These are phyloP conservation scores for Apamea monoglypha DNA, from an alignment of 2,888 invertebrate genomes.

Conservation along the genomic window DNA sequence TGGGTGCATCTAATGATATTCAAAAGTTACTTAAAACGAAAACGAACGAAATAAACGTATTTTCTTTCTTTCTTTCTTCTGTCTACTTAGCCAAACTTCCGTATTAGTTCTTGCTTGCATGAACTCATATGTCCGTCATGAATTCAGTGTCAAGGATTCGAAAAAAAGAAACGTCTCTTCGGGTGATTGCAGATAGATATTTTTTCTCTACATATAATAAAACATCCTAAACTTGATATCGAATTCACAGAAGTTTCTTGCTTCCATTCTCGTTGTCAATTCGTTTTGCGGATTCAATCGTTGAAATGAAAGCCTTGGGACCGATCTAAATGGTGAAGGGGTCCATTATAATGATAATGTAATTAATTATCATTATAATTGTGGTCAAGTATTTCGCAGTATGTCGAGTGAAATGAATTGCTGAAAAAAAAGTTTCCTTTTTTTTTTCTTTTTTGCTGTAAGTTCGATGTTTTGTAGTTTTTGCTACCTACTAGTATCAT, in stretches of 20 bases:
- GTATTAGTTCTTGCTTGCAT: not conserved
- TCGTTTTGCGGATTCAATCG: conserved; percentile 15
- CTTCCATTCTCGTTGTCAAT: conserved; percentile 14
- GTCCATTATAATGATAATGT: conserved; percentile 21
- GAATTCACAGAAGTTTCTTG: conserved; percentile 25
- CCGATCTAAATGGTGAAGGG: conserved; percentile 31
- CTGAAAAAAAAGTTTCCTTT: not conserved
- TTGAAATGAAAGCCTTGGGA: conserved; percentile 32
- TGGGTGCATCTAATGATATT: not conserved
- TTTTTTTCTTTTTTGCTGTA: not conserved
- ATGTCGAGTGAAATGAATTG: conserved; percentile 2
- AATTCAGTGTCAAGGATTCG: not conserved
- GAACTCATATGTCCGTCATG: not conserved
- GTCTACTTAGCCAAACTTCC: not conserved
- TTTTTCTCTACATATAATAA: conserved; percentile 10
- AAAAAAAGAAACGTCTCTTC: not conserved
- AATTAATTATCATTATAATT: conserved; percentile 44
- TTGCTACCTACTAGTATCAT: not conserved
- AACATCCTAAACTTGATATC: conserved; percentile 2
- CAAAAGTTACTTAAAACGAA: not conserved
- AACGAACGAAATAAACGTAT: too few relatives aligned
- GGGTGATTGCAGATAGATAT: not conserved
- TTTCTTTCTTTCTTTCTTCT: too few relatives aligned
- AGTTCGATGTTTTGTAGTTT: not conserved
- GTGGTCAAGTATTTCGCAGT: conserved; percentile 8